These are phyloP conservation scores for Phocides pigmalion DNA, from an alignment of 1,140 invertebrate species.

Conservation along the genomic window DNA sequence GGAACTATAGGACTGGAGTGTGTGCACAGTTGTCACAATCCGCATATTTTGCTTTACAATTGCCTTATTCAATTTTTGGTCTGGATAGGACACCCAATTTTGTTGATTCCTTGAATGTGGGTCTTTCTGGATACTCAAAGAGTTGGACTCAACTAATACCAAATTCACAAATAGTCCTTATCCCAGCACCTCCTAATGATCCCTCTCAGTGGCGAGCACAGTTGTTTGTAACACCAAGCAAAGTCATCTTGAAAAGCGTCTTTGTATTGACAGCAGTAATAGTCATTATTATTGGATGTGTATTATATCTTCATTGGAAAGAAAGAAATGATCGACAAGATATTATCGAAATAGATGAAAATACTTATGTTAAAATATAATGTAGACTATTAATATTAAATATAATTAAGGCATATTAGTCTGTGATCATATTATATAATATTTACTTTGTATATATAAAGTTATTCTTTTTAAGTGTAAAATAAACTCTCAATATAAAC, in stretches of 20 bases:
- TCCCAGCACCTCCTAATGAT: slow-evolving; percentile 92
- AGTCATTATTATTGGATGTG: slow-evolving; percentile 92
- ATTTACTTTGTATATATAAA: background rate
- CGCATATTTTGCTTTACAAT: slow-evolving; percentile 94
- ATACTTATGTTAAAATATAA: slow-evolving; percentile 74
- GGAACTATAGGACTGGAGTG: slow-evolving; percentile 88
- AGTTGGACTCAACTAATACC: slow-evolving; percentile 97
- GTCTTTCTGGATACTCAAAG: slow-evolving; percentile 88
- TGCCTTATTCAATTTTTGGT: slow-evolving; percentile 98
- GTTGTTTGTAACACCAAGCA: slow-evolving; percentile 98
- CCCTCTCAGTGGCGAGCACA: slow-evolving; percentile 95
- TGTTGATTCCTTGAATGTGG: slow-evolving; percentile 94
- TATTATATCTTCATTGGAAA: slow-evolving; percentile 95
- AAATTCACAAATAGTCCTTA: slow-evolving; percentile 98
- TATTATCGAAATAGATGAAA: slow-evolving; percentile 85
- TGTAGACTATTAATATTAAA: background rate
- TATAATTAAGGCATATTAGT: slow-evolving; percentile 1
- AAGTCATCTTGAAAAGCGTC: slow-evolving; percentile 96
- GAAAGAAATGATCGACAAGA: slow-evolving; percentile 97
- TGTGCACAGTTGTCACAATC: slow-evolving; percentile 96
- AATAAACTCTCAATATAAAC: too few relatives aligned
- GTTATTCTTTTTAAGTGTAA: slow-evolving; percentile 3
- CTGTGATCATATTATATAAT: slow-evolving; percentile 20
- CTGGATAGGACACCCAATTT: slow-evolving; percentile 98
- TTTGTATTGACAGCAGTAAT: slow-evolving; percentile 95